These are phyloP conservation scores for Dicycla oo DNA, from an alignment of 2,888 invertebrate genomes.

Conservation along the genomic window DNA sequence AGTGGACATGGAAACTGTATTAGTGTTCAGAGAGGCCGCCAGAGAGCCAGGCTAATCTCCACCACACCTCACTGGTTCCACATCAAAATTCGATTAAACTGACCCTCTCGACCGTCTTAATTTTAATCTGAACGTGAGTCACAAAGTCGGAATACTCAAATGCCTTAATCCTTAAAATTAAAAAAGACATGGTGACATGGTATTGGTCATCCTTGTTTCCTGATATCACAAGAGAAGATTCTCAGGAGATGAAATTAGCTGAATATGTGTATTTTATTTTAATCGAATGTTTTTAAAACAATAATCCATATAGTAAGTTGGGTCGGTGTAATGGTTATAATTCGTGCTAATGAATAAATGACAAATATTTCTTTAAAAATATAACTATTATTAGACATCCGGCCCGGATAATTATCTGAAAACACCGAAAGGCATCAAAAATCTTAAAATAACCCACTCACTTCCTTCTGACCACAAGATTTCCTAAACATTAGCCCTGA, in stretches of 20 bases:
- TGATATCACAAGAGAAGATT: constrained; percentile 32
- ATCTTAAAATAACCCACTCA: background rate
- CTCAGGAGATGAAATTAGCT: constrained; percentile 28
- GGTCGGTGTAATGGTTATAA: background rate
- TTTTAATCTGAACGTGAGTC: constrained; percentile 62
- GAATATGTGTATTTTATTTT: background rate
- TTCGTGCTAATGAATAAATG: background rate
- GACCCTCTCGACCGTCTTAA: constrained; percentile 57
- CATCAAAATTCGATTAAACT: constrained; percentile 67
- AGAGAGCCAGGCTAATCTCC: constrained; percentile 59
- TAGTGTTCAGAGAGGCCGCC: constrained; percentile 67
- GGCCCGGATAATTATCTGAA: too few species aligned
- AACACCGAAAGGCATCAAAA: background rate
- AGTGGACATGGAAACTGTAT: constrained; percentile 78
- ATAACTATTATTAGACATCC: background rate
- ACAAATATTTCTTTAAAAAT: background rate
- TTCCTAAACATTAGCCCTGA: constrained; percentile 47
- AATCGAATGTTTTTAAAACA: background rate
- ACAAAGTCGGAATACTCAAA: constrained; percentile 56
- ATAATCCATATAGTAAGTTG: background rate
- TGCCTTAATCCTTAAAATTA: constrained; percentile 51
- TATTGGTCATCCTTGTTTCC: constrained; percentile 44
- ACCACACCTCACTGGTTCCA: constrained; percentile 59
- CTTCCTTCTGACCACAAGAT: constrained; percentile 36
- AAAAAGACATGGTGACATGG: constrained; percentile 46